Conservation (phyloP, 2,888 invertebrate species). For the Agelastica alni region DNA sequence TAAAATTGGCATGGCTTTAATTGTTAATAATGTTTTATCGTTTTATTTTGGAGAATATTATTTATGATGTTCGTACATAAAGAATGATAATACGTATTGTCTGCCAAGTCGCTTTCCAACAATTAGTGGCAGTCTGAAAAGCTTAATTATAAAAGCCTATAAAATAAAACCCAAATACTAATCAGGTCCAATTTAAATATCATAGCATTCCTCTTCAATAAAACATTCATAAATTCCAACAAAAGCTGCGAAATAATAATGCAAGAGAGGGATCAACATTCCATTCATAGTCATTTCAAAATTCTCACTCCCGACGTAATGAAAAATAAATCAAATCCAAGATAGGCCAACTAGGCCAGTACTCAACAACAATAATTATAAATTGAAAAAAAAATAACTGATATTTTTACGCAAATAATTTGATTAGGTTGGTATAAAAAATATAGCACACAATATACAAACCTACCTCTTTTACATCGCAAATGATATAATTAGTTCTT, state of each 20-base stretch:
- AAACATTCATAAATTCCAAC: conserved; percentile 24
- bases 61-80: too few species aligned
- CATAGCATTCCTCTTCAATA: conserved; percentile 17
- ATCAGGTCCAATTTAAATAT: conserved; percentile 21
- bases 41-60: too few species aligned
- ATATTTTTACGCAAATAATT: too few species aligned
- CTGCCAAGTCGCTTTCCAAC: neutral
- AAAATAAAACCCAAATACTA: conserved; percentile 10
- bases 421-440: too few species aligned
- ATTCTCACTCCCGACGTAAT: conserved; percentile 14
- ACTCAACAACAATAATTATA: neutral
- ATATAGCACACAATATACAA: too few species aligned
- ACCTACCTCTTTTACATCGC: too few species aligned
- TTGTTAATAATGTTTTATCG: too few species aligned
- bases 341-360: conserved; percentile 16
- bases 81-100: too few species aligned
- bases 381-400: too few species aligned
- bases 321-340: conserved; percentile 30
- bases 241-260: conserved; percentile 22
- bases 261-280: conserved; percentile 16
- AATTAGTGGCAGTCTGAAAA: conserved; percentile 2
- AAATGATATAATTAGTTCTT: too few species aligned
- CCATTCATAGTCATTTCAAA: conserved; percentile 12
- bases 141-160: conserved; percentile 6
- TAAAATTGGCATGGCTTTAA: too few species aligned